Evolutionary conservation across 2,888 invertebrate genomes (phyloP).

Genomic region (Alloplasta piceator): DNA sequence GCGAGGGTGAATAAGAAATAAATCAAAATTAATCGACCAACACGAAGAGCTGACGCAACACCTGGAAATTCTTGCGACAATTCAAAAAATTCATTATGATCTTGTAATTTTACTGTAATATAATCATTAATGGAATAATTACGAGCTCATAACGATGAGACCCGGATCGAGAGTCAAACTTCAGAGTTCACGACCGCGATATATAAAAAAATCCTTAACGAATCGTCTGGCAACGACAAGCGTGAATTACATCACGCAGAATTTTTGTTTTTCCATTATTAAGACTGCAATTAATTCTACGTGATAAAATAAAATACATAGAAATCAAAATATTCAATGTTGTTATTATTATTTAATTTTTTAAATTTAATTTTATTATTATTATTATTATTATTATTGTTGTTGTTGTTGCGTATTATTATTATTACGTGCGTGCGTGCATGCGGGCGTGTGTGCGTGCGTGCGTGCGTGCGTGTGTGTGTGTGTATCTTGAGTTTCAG

Average conservation of each 20-base stretch:
- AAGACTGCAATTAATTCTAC: not conserved
- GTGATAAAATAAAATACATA: not conserved
- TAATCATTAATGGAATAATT: conserved; percentile 70
- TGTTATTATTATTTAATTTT: not conserved
- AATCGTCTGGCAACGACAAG: conserved; percentile 62
- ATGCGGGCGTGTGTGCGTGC: too few species aligned
- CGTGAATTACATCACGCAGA: conserved; percentile 69
- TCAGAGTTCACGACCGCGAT: conserved; percentile 26
- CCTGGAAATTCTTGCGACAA: conserved; percentile 36
- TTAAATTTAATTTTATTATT: not conserved
- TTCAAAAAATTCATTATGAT: conserved; percentile 45
- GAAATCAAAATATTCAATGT: not conserved
- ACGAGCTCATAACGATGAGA: conserved; percentile 26
- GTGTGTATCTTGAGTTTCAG: not conserved
- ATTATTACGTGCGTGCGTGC: too few species aligned
- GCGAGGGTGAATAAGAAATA: not conserved
- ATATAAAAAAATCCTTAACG: conserved; percentile 66
- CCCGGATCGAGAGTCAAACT: conserved; percentile 53
- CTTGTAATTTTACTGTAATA: conserved; percentile 65
- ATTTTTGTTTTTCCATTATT: not conserved
- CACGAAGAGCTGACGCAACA: conserved; percentile 44
- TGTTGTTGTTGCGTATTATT: not conserved
- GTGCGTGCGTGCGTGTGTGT: too few species aligned
- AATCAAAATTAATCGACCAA: not conserved
- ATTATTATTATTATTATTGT: not conserved